Conservation (phyloP, 2,113 vertebrate genomes). For the Argyrosomus japonicus region DNA sequence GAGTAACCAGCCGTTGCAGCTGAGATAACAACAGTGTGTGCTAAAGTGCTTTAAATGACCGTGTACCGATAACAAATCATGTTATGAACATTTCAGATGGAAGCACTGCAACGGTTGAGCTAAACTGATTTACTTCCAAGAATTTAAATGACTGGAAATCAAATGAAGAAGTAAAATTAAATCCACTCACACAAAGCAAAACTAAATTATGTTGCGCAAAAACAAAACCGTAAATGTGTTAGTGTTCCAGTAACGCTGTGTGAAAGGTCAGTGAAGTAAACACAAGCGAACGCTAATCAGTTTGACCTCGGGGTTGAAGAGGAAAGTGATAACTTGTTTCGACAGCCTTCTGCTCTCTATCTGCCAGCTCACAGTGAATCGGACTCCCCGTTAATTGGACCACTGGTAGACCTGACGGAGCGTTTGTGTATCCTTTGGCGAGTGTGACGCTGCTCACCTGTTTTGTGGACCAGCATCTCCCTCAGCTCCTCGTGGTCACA, state of each 20-base stretch:
- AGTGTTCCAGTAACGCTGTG: slow-evolving; percentile 2
- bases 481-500: slow-evolving; percentile 98
- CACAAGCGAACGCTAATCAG: slow-evolving; percentile 5
- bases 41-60: not conserved
- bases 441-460: slow-evolving; percentile 82
- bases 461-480: slow-evolving; percentile 95
- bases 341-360: slow-evolving; percentile 18
- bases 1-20: not conserved
- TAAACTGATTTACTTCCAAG: not conserved
- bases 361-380: slow-evolving; percentile 4
- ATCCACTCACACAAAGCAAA: not conserved
- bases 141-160: not conserved
- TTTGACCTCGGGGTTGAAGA: slow-evolving; percentile 8
- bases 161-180: not conserved
- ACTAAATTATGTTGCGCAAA: not conserved
- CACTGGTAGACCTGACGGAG: slow-evolving; percentile 3
- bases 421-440: not conserved
- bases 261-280: slow-evolving; percentile 25
- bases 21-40: not conserved
- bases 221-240: slow-evolving; percentile 1
- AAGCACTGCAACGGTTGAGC: not conserved
- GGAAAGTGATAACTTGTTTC: slow-evolving; percentile 16
- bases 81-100: not conserved
- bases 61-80: not conserved
- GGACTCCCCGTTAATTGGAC: not conserved